phyloP scores from a whole-genome alignment of 2,113 vertebrate genomes.

The Channa argus region DNA sequence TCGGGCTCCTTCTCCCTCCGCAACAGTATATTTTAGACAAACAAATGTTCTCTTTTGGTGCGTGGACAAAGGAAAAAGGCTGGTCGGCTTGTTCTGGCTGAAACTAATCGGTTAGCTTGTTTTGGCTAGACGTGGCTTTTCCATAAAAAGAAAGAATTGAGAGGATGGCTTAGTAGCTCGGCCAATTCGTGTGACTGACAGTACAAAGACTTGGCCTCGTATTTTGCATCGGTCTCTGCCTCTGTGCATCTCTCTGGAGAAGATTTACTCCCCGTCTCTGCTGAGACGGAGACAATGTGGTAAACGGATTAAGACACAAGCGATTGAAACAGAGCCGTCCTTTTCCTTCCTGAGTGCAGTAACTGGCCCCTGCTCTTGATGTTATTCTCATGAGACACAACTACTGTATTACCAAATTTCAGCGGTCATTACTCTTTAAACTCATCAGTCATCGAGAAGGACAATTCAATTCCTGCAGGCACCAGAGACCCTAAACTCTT shows the following conservation, averaged over 20 bases:
- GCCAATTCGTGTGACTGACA: constrained; percentile 52
- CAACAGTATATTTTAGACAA: constrained; percentile 3
- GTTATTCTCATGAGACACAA: constrained; percentile 8
- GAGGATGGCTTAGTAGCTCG: constrained; percentile 19
- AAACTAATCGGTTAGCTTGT: constrained; percentile 51
- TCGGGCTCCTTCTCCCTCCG: neutral
- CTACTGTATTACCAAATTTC: constrained; percentile 4
- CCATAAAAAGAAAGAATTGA: constrained; percentile 21
- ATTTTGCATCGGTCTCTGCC: constrained; percentile 16
- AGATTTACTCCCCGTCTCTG: constrained; percentile 28
- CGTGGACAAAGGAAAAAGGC: neutral
- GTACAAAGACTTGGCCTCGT: constrained; percentile 43
- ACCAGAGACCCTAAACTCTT: neutral
- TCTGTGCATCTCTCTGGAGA: constrained; percentile 4
- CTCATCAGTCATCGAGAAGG: constrained; percentile 13
- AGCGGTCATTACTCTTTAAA: constrained; percentile 23
- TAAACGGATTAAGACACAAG: constrained; percentile 48
- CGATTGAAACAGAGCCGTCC: constrained; percentile 29
- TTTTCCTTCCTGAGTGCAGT: constrained; percentile 16
- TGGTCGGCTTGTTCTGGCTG: neutral
- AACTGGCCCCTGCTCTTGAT: constrained; percentile 27
- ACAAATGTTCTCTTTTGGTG: neutral
- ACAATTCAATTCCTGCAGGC: neutral
- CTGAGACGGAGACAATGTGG: constrained; percentile 41
- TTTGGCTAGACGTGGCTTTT: constrained; percentile 47